Conservation (phyloP, 1,140 invertebrate species). For the Trachymyrmex septentrionalis region DNA sequence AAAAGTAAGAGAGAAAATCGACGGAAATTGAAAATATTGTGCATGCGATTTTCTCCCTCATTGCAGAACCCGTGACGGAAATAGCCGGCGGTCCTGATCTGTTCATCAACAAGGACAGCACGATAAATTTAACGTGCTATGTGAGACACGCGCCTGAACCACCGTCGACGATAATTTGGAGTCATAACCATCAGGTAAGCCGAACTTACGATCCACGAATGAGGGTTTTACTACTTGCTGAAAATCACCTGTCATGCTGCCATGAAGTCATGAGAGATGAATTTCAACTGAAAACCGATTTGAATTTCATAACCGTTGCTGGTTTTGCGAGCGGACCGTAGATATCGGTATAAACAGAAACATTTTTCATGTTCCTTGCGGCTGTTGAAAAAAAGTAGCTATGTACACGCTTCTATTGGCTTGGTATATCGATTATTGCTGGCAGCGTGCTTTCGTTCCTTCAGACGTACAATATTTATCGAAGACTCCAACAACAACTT, state of each 20-base stretch:
- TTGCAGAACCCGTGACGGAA: conserved; percentile 94
- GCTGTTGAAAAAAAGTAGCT: conserved; percentile 37
- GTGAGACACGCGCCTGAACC: conserved; percentile 94
- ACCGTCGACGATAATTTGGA: conserved; percentile 92
- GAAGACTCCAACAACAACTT: conserved; percentile 20
- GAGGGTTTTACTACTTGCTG: neutral
- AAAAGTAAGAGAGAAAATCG: neutral
- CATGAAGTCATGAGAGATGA: neutral
- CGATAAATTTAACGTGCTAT: conserved; percentile 95
- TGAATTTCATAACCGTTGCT: conserved; percentile 25
- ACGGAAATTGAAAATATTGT: conserved; percentile 9
- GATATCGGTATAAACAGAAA: conserved; percentile 39
- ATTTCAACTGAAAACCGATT: conserved; percentile 26
- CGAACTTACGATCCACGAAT: neutral
- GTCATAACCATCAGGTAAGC: conserved; percentile 91
- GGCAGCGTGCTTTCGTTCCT: conserved; percentile 14
- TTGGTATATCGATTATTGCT: conserved; percentile 42
- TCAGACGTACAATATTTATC: conserved; percentile 41
- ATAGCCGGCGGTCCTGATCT: conserved; percentile 93
- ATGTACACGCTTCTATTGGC: neutral
- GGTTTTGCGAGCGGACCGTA: neutral
- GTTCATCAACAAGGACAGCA: conserved; percentile 94
- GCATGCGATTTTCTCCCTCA: conserved; percentile 42
- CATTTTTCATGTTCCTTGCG: conserved; percentile 56
- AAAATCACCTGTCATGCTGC: conserved; percentile 30